Conservation (phyloP, 2,797 vertebrate species). For the Uromys caudimaculatus region DNA sequence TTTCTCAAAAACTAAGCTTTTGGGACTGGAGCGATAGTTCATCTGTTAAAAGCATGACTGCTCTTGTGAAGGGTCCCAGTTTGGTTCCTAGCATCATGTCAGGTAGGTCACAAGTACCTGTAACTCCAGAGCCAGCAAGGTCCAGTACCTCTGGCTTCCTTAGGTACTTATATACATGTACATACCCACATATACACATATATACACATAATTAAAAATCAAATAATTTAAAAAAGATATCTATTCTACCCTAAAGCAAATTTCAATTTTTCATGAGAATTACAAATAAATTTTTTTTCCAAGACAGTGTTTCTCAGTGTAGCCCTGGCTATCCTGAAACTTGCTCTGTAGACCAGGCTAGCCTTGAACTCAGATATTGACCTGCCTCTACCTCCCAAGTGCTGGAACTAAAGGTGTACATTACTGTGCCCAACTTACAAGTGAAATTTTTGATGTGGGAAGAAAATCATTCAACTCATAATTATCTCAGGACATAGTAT, state of each 20-base stretch:
- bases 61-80: not conserved
- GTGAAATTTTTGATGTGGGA: conserved; percentile 23
- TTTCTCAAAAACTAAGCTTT: not conserved
- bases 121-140: not conserved
- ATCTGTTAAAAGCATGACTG: not conserved
- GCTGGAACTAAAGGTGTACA: not conserved
- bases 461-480: not conserved
- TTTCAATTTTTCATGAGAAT: conserved; percentile 48
- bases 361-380: not conserved
- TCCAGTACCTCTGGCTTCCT: not conserved
- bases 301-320: not conserved
- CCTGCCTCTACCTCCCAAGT: not conserved
- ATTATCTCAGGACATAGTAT: not conserved
- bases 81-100: not conserved
- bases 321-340: not conserved
- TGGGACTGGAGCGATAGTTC: not conserved
- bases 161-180: too few species aligned
- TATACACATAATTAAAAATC: not conserved
- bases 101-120: not conserved
- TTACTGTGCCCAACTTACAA: not conserved
- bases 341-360: not conserved
- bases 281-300: not conserved
- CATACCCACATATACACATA: too few species aligned
- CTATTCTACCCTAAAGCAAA: not conserved
- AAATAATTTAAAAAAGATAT: not conserved